Evolutionary conservation across 2,113 vertebrate species (phyloP), one percentile per base, ranked within the genome.

Genomic region (Pseudonaja textilis): DNA sequence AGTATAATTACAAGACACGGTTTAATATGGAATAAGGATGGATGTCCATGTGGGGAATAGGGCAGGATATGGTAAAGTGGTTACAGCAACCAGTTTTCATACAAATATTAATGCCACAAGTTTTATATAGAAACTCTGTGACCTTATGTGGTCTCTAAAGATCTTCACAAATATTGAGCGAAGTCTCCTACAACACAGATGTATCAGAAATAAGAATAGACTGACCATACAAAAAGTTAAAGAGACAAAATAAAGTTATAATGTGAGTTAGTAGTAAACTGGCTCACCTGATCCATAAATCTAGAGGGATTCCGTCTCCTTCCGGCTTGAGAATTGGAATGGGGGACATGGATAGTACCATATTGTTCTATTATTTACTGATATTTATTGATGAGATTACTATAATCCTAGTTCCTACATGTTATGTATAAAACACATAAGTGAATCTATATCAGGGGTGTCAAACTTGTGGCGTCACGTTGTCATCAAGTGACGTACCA

Each of bases 121-220:
- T 96, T 94, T 96, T 96, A 95, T 96, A 96, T 92, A 96, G 94
- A 54, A 39, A 47, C 88, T 94, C 96, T 94, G 18, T 64, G 56
- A 25, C 56, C 95, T 93, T 93, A 91, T 0, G 0, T 93, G 93
- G 94, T 90, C 91, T 95, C 93, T 89, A 55, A 94, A 96, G 61
- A 0, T 23, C 95, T 96, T 95, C 92, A 89, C 93, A 96, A 95
- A 94, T 95, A 93, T 95, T 95, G 95, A 94, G 96, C 95, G 95
- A 95, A 95, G 88, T 92, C 94, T 94, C 93, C 92, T 93, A 94
- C 90, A 93, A 94, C 91, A 93, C 93, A 95, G 91, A 93, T 90
- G 95, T 93, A 95, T 94, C 94, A 96, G 90, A 45, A 94, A 94
- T 90, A 93, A 96, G 90, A 95, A 95, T 61, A 87, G 69, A 93